Base-by-base conservation (phyloP, 2,113 vertebrate genomes). In the Pedetes capensis region DNA sequence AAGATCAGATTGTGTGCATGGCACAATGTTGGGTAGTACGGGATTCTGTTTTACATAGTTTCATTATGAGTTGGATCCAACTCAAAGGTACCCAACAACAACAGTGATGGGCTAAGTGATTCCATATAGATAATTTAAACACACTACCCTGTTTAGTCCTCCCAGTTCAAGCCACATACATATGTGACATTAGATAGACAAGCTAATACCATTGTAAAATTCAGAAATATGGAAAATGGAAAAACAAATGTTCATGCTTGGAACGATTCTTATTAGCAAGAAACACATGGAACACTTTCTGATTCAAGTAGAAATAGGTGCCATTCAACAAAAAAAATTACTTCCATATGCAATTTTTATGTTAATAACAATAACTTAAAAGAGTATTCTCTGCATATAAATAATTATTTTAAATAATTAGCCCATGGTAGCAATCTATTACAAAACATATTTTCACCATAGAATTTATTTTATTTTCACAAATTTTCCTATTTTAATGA, bases 361-460 rank as follows among this genome's bases (percentile, higher is more conserved):
- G 49, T 89, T 96, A 91, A 94, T 94, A 93, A 86, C 49, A 83
- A 93, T 57, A 61, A 87, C 87, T 95, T 89, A 76, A 84, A 94
- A 86, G n/a, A 39, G 23, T 71, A 5, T 64, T 82, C 74, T 82
- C 55, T 91, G 44, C 63, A 94, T 79, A 34, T 44, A 95, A 94
- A 86, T 93, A 93, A 94, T 94, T 86, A 89, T 89, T 91, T 93
- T 34, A 91, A 95, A 86, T 89, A 93, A 95, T 68, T 25, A 93
- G 25, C 20, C 13, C 66, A 83, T 83, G 57, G 57, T 94, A 95
- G 57, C n/a, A 69, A 76, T 92, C 9, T 84, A 53, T 75, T 92
- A 80, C 71, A 27, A 80, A 87, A 6, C 6, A 37, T 74, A 80
- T 83, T 96, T 93, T 89, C 83, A 55, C 25, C 84, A 76, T 6